These are phyloP conservation scores for Pycnomerus fuliginosus DNA, from an alignment of 2,888 invertebrate species.

Conservation along the genomic window DNA sequence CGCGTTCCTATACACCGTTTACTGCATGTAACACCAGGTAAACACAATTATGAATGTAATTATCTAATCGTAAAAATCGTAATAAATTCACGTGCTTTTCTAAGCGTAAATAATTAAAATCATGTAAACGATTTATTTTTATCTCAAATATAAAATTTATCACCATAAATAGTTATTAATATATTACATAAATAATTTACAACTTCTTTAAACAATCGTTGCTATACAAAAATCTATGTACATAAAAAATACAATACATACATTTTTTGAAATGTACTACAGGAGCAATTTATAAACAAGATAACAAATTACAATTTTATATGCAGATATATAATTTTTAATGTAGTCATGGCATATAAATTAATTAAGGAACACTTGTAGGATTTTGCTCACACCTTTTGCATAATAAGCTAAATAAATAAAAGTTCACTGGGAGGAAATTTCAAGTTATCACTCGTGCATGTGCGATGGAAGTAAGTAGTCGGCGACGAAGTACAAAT, in stretches of 20 bases:
- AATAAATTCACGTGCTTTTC: no score
- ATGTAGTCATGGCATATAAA: constrained; percentile 18
- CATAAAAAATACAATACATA: constrained; percentile 41
- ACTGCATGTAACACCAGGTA: no score
- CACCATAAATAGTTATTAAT: constrained; percentile 36
- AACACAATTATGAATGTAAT: no score
- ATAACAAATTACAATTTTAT: no score
- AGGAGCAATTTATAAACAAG: constrained; percentile 2
- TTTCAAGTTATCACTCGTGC: constrained; percentile 31
- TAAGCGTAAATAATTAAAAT: no score
- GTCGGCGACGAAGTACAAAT: constrained; percentile 72
- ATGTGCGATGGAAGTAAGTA: constrained; percentile 64
- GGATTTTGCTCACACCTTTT: constrained; percentile 10
- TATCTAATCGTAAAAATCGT: no score
- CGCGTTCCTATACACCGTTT: no score
- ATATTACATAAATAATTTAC: constrained; percentile 42
- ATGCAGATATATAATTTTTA: not conserved
- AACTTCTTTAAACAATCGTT: constrained; percentile 30
- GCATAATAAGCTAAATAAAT: constrained; percentile 7
- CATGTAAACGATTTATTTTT: constrained; percentile 29
- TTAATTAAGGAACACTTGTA: constrained; percentile 30
- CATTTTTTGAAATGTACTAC: constrained; percentile 19
- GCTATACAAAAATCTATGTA: constrained; percentile 36
- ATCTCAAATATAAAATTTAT: constrained; percentile 35
- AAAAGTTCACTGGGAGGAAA: constrained; percentile 35